Evolutionary conservation across 2,888 invertebrate genomes (phyloP).

Genomic region (Bombyx huttoni): DNA sequence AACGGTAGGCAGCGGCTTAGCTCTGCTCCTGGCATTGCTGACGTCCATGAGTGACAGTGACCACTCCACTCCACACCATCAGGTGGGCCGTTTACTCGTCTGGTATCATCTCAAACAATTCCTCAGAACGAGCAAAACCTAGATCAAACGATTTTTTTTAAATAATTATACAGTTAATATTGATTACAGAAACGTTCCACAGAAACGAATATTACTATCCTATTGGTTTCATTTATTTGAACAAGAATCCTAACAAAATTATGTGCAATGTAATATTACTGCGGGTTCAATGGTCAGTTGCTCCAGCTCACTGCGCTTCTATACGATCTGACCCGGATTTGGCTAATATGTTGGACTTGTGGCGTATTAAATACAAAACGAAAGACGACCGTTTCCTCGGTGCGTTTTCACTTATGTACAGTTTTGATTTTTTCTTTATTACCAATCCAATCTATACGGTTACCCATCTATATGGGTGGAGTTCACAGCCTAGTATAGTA

Average conservation of each 20-base stretch:
- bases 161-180: not conserved
- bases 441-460: no score
- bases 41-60: no score
- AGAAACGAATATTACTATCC: slow-evolving; percentile 1
- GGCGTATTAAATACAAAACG: slow-evolving; percentile 29
- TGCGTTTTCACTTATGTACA: slow-evolving; percentile 6
- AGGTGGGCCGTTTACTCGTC: no score
- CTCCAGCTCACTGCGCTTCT: slow-evolving; percentile 36
- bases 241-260: slow-evolving; percentile 9
- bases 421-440: no score
- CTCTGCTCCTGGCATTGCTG: no score
- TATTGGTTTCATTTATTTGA: slow-evolving; percentile 25
- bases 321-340: slow-evolving; percentile 32
- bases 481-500: no score
- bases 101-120: no score
- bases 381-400: slow-evolving; percentile 7
- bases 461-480: no score
- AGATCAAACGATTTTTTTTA: not conserved
- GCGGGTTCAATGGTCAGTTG: slow-evolving; percentile 30
- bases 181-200: not conserved
- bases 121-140: no score
- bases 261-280: slow-evolving; percentile 32
- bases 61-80: no score
- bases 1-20: no score
- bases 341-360: slow-evolving; percentile 17